Evolutionary conservation across 2,113 vertebrate species (phyloP).

Genomic region (Ptilorrhoa leucosticta): DNA sequence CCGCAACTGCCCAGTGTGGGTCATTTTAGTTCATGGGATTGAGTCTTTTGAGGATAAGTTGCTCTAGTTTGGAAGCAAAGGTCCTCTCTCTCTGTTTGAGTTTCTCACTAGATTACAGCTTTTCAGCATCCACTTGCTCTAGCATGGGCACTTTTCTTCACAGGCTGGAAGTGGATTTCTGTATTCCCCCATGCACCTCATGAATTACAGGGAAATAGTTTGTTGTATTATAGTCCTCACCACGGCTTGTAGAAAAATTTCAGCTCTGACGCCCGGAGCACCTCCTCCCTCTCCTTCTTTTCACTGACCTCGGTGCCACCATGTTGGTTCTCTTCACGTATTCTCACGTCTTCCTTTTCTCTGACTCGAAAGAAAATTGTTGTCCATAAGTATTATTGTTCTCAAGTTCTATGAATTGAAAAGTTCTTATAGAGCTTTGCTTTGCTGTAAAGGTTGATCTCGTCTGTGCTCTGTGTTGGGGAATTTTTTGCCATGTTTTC

Average conservation of each 20-base stretch:
- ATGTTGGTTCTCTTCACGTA: not conserved
- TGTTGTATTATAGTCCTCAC: not conserved
- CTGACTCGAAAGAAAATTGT: not conserved
- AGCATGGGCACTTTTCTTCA: not conserved
- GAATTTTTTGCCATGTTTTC: not conserved
- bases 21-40: not conserved
- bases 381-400: not conserved
- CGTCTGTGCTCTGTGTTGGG: not conserved
- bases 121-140: not conserved
- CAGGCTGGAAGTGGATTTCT: not conserved
- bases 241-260: not conserved
- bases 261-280: not conserved
- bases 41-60: not conserved
- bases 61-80: not conserved
- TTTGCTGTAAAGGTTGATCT: not conserved
- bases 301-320: not conserved
- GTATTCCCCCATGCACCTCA: not conserved
- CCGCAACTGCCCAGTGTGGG: too few species aligned
- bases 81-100: not conserved
- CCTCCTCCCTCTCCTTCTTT: not conserved
- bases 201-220: not conserved
- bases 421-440: not conserved
- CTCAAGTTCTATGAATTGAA: not conserved
- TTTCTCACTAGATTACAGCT: not conserved
- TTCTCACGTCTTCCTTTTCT: not conserved